phyloP scores from a whole-genome alignment of 2,113 vertebrate species.

The Oceanodroma tethys region DNA sequence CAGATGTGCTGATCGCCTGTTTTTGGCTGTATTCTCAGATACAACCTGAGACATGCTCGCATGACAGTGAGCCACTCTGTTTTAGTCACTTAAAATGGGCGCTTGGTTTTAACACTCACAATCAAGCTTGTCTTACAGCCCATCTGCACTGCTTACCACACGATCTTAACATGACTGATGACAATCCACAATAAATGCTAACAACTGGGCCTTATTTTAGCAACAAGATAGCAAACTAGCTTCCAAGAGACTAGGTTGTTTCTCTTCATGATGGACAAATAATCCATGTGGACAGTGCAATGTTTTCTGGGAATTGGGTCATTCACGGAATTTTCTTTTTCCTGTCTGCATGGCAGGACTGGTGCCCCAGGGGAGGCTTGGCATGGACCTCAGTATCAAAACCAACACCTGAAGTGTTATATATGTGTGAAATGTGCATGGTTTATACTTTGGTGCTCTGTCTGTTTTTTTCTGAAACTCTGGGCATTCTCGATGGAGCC shows the following conservation, averaged over 20 bases:
- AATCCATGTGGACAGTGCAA: not conserved
- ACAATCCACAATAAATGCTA: not conserved
- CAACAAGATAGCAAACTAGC: not conserved
- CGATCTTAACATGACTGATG: not conserved
- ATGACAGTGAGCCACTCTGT: not conserved
- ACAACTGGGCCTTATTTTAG: not conserved
- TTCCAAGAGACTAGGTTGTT: not conserved
- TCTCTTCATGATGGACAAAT: not conserved
- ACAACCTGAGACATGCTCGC: not conserved
- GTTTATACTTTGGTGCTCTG: not conserved
- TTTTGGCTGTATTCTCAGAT: not conserved
- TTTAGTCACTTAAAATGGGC: not conserved
- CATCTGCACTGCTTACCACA: not conserved
- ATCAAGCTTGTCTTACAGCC: not conserved
- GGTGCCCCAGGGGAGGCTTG: not conserved
- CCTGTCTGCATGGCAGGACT: not conserved
- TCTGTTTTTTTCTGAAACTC: not conserved
- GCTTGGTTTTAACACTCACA: not conserved
- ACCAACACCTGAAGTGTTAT: not conserved
- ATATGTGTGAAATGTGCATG: fast-evolving
- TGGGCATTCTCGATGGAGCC: not conserved
- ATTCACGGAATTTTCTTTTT: not conserved
- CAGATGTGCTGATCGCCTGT: not conserved
- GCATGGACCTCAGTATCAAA: not conserved
- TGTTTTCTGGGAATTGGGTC: not conserved